Conservation (phyloP, 2,797 vertebrate genomes). For the Petrocephalus schoutedeni region DNA sequence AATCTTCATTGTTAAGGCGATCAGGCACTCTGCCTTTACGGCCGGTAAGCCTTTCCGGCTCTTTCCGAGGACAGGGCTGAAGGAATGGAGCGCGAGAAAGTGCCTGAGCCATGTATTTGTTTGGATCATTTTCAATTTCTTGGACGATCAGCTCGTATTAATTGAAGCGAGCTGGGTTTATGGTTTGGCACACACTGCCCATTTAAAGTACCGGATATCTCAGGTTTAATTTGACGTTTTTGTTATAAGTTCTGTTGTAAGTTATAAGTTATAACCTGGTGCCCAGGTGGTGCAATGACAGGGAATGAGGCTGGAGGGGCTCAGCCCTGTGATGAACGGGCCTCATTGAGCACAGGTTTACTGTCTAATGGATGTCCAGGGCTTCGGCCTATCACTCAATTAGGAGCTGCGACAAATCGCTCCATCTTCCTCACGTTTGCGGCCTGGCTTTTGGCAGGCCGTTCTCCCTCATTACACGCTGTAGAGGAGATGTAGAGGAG, state of each 20-base stretch:
- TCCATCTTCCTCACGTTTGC: conserved; percentile 22
- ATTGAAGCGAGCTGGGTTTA: background rate
- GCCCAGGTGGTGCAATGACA: background rate
- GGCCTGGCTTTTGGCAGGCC: conserved; percentile 14
- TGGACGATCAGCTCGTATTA: background rate
- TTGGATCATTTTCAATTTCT: background rate
- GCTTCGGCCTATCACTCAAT: conserved; percentile 34
- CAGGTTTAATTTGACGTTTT: background rate
- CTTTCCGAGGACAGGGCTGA: background rate
- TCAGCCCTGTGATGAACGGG: background rate
- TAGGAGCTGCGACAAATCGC: conserved; percentile 32
- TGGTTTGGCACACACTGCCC: background rate
- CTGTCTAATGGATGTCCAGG: conserved; percentile 21
- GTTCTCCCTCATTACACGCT: conserved; percentile 32
- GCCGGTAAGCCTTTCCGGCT: background rate
- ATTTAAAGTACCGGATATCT: background rate
- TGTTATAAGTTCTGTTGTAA: background rate
- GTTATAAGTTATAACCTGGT: background rate
- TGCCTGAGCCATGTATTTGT: background rate
- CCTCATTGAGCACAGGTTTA: background rate
- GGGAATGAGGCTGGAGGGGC: background rate
- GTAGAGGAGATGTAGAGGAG: conserved; percentile 1
- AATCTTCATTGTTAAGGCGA: conserved; percentile 7
- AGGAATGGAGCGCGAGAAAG: background rate
- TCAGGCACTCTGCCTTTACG: background rate